A percentile compares a stretch with the other conserved stretches of the same genome.
Conservation (phyloP, 2,888 invertebrate genomes). For the Tiphia femorata region DNA sequence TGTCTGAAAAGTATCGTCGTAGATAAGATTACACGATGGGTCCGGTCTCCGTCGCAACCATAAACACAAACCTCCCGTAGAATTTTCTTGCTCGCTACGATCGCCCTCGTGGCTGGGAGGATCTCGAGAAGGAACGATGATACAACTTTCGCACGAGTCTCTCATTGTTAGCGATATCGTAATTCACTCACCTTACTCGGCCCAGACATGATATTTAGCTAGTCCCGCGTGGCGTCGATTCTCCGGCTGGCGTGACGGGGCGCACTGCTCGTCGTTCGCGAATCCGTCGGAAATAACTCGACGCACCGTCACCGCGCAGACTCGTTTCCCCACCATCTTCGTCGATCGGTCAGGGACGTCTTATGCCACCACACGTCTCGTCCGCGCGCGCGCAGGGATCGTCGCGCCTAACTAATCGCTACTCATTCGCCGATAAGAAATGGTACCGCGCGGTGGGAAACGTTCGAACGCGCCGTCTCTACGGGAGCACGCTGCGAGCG, state of each 20-base stretch:
- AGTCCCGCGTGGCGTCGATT: slow-evolving; percentile 38
- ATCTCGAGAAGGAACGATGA: not conserved
- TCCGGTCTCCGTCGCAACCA: too few relatives aligned
- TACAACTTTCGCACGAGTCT: too few relatives aligned
- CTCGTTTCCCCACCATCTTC: slow-evolving; percentile 62
- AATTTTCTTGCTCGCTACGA: too few relatives aligned
- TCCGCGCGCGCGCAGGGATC: slow-evolving; percentile 23
- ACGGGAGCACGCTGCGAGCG: too few relatives aligned
- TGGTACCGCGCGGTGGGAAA: too few relatives aligned
- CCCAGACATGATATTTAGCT: slow-evolving; percentile 63
- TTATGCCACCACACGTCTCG: slow-evolving; percentile 42
- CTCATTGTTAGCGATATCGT: too few relatives aligned
- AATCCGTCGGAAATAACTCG: slow-evolving; percentile 45
- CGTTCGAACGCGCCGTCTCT: too few relatives aligned
- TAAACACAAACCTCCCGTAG: too few relatives aligned
- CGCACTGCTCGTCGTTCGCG: too few relatives aligned
- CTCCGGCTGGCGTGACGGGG: slow-evolving; percentile 10
- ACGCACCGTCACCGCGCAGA: slow-evolving; percentile 63
- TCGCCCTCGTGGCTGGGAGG: too few relatives aligned
- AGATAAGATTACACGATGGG: too few relatives aligned
- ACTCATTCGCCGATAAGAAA: slow-evolving; percentile 39
- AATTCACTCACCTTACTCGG: slow-evolving; percentile 67
- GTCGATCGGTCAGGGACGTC: slow-evolving; percentile 63
- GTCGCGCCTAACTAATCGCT: slow-evolving; percentile 44
- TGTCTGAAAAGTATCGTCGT: too few relatives aligned